Evolutionary conservation across 1,140 invertebrate genomes (phyloP).

Genomic region (Lucilia cuprina): DNA sequence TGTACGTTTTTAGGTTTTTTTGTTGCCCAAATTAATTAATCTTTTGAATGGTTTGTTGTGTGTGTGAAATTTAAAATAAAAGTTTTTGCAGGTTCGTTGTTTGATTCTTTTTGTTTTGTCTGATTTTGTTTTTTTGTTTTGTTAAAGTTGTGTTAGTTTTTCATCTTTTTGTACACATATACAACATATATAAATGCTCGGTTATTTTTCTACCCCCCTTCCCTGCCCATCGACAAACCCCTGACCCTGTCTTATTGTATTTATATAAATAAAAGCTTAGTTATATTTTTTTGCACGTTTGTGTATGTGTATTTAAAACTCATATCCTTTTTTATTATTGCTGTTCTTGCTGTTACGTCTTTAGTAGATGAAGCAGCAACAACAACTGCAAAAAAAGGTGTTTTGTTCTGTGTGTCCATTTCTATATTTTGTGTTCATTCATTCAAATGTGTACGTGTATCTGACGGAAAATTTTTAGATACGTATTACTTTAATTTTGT

Average conservation of each 20-base stretch:
- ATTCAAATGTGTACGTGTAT: conserved; percentile 12
- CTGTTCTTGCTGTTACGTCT: not conserved
- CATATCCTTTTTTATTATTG: not conserved
- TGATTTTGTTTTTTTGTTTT: not conserved
- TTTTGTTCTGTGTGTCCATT: not conserved
- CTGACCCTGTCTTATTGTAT: too few relatives aligned
- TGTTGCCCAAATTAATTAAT: not conserved
- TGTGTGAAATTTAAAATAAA: conserved; percentile 8
- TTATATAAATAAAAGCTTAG: too few relatives aligned
- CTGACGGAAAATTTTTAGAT: conserved; percentile 11
- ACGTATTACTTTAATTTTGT: not conserved
- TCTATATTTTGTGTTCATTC: conserved; percentile 18
- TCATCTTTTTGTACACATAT: not conserved
- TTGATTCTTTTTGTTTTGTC: not conserved
- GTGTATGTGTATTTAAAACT: not conserved
- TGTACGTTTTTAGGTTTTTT: not conserved
- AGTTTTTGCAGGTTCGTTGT: not conserved
- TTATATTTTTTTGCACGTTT: not conserved
- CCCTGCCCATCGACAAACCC: not conserved
- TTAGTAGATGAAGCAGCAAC: not conserved
- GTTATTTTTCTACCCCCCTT: not conserved
- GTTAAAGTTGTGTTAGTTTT: not conserved
- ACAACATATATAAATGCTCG: not conserved
- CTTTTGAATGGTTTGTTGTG: not conserved
- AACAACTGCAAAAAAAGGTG: not conserved